Conservation (phyloP, 2,113 vertebrate species). For the Gobius niger region DNA sequence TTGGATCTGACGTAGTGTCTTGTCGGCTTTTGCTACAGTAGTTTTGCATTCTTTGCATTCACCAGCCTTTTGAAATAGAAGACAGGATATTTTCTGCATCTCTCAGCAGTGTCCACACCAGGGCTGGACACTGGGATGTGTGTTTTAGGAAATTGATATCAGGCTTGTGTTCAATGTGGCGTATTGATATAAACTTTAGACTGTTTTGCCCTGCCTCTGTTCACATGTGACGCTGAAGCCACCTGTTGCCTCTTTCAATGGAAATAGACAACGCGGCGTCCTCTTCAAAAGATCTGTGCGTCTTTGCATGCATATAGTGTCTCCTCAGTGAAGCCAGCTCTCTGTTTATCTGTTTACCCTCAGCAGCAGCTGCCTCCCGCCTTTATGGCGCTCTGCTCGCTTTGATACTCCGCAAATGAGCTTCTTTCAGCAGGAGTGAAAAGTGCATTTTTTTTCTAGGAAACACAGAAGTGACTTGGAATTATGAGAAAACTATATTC, state of each 20-base stretch:
- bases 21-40: not conserved
- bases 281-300: not conserved
- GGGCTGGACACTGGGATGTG: too few relatives aligned
- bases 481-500: not conserved
- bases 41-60: not conserved
- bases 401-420: conserved; percentile 9
- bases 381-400: conserved; percentile 17
- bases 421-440: conserved; percentile 14
- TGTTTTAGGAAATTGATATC: too few relatives aligned
- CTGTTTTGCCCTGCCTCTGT: too few relatives aligned
- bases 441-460: conserved; percentile 16
- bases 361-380: conserved; percentile 46
- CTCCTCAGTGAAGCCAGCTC: conserved; percentile 35
- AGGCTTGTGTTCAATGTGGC: too few relatives aligned
- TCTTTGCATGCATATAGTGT: conserved; percentile 3
- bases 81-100: not conserved
- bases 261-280: conserved; percentile 9
- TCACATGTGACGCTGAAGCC: not conserved
- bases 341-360: conserved; percentile 51
- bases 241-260: conserved; percentile 17
- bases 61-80: not conserved
- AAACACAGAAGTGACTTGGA: not conserved
- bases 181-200: too few relatives aligned
- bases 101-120: too few relatives aligned
- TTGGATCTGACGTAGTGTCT: not conserved